Evolutionary conservation across 2,888 invertebrate genomes (phyloP), one percentile per base, ranked within the genome.

Genomic region (Boloria selene): DNA sequence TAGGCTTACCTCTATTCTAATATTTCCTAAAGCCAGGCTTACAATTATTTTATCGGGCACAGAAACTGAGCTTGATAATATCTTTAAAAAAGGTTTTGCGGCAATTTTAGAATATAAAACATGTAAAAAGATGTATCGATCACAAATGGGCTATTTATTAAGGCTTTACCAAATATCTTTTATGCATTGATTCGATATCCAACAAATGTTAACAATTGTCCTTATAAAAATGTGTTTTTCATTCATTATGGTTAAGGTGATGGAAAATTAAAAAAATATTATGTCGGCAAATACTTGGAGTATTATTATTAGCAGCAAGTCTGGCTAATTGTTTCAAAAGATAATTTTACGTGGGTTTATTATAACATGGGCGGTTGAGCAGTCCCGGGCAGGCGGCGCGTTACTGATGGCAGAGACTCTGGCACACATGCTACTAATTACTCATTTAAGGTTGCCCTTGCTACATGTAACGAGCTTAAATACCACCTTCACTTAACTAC

Each of bases 321-420:
- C 84, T 82, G 74, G 73, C 79, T 87, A 87, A 88, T 88, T 87
- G 87, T 88, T 87, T 84, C 84, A 84, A 86, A 87, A 88, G 86
- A 88, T 88, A 88, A 88, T 90, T 87, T 84, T 76, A 83, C 80
- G 82, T 79, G 80, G 85, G 85, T 87, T 86, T 87, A 87, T 87
- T 85, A 84, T 84, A 78, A 77, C 77, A 75, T 77, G 82, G 82
- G 80, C 75, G 79, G 78, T 65, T 56, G 65, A 69, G 74, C 81
- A 79, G 81, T 81, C 79, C 76, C 77, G 78, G 76, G 65, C 83
- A 79, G 78, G 80, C 83, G 82, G 84, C 78, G 81, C 79, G 80
- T 79, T 82, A 79, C 81, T 83, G 86, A 86, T 82, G 84, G 83
- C 80, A 65, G 68, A 62, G 73, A 73, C 78, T 70, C 76, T 75